phyloP scores from a whole-genome alignment of 2,888 invertebrate species.

The Tupiocoris notatus region DNA sequence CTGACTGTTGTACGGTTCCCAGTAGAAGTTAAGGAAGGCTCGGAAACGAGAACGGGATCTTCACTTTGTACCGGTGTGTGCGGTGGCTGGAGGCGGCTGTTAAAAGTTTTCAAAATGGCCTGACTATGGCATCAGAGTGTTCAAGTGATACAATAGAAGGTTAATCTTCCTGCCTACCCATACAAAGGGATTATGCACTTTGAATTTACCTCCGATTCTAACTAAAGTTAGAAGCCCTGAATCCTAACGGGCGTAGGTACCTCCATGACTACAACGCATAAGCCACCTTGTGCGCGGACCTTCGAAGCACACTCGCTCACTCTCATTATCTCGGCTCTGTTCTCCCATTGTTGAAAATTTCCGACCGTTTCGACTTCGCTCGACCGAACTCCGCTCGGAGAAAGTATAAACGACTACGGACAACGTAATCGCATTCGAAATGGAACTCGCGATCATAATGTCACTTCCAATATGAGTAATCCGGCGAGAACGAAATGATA shows the following conservation, averaged over 20 bases:
- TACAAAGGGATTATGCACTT: background rate
- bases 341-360: background rate
- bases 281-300: background rate
- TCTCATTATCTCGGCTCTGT: background rate
- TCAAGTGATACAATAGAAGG: background rate
- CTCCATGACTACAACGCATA: background rate
- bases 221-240: background rate
- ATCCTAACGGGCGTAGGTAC: background rate
- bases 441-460: too few species aligned
- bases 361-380: background rate
- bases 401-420: too few species aligned
- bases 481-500: too few species aligned
- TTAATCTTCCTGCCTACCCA: background rate
- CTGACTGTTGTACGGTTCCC: too few species aligned
- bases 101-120: background rate
- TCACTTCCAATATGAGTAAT: too few species aligned
- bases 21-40: too few species aligned
- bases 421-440: too few species aligned
- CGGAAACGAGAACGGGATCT: too few species aligned
- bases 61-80: background rate
- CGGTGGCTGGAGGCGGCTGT: background rate
- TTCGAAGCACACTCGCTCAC: background rate
- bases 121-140: background rate
- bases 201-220: background rate
- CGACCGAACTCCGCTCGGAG: background rate